phyloP scores from a whole-genome alignment of 2,888 invertebrate genomes.

The Tetropium fuscum region DNA sequence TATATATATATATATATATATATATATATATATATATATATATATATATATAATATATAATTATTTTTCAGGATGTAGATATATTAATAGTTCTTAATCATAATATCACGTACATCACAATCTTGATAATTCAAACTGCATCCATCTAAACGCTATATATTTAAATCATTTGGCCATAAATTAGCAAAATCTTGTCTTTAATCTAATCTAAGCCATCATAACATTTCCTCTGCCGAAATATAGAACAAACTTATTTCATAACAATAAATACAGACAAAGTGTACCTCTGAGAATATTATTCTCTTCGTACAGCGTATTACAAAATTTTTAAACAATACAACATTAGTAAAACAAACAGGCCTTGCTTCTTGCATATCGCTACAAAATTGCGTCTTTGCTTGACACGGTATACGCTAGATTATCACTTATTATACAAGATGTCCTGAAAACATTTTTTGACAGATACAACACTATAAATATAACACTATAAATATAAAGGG shows the following conservation, averaged over 20 bases:
- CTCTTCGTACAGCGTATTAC: background rate
- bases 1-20: too few species aligned
- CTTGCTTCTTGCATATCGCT: background rate
- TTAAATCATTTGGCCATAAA: background rate
- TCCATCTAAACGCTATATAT: background rate
- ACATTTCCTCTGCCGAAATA: background rate
- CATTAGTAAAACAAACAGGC: constrained; percentile 8
- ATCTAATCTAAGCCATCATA: background rate
- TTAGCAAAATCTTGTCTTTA: background rate
- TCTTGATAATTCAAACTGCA: background rate
- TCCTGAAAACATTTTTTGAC: too few species aligned
- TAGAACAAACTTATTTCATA: background rate
- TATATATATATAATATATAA: too few species aligned
- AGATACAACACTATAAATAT: too few species aligned
- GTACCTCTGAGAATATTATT: background rate
- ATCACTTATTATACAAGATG: too few species aligned
- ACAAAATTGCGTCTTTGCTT: too few species aligned
- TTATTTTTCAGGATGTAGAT: too few species aligned
- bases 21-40: too few species aligned
- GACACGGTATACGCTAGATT: too few species aligned
- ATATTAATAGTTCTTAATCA: too few species aligned
- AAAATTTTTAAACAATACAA: constrained; percentile 5
- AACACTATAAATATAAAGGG: too few species aligned
- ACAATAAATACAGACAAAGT: background rate
- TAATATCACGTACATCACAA: too few species aligned